Base-by-base conservation (phyloP, 2,888 invertebrate genomes). In the Sphaeridia pumilis region DNA sequence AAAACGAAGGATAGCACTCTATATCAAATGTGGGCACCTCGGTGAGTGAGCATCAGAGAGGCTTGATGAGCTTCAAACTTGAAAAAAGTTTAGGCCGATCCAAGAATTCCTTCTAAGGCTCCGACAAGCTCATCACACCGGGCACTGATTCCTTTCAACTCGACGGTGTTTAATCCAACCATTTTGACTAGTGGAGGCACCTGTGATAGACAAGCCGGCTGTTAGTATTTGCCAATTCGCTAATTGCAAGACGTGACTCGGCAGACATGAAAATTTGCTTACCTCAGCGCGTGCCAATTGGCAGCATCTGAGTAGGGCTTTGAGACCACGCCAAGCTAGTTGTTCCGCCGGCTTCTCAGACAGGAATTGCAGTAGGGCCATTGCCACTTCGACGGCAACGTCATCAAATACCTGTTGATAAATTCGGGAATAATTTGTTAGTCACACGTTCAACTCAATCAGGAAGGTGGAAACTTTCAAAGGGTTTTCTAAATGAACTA, bases 331-430 rank as follows among this genome's bases (percentile, higher is more conserved):
- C 75, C 76, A 86, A 66, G 85, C 46, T 4, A 63, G 38, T 5
- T 59, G 53, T 44, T 90, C 90, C 27, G 73, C 72, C 26, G 87
- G 86, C 52, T 78, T 78, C 25, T 64, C 64, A 68, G 82, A 83
- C 75, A 90, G 82, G 73, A 82, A 88, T 75, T 92, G 90, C 61
- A 92, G 78, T 67, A 89, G 75, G 48, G 90, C 90, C 86, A 92
- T 87, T 43, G 87, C 81, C 69, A 92, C 73, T 73, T 92, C 92
- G 54, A 89, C 87, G 55, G 89, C 88, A 51, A 90, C 83, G 71
- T 92, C 92, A 71, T 92, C 92, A 72, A 92, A 92, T 54, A 90
- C 88, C 90, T 90, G 71, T 1, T 58, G 59, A 42, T 35, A 31
- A 34, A 24, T 25, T 20, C 10, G n/a, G n/a, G n/a, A n/a, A n/a